Evolutionary conservation across 2,888 invertebrate genomes (phyloP), one percentile per base, ranked within the genome.

Genomic region (Drosophila borealis): DNA sequence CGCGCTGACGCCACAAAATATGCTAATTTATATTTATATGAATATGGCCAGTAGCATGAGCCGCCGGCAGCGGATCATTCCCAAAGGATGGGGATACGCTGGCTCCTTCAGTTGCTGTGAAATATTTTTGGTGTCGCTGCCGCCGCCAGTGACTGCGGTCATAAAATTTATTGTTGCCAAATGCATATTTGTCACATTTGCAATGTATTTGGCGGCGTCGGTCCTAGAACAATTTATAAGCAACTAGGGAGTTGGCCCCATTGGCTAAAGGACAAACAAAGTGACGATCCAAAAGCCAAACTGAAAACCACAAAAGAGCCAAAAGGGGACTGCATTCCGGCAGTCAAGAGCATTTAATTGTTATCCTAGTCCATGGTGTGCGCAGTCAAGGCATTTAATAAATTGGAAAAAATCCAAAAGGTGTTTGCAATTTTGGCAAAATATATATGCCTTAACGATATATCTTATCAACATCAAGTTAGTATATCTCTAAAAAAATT

Each of bases 1-100:
- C 88, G 46, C 67, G 62, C 68, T 77, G 89, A 79, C 86, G 89
- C 87, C 86, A 74, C 86, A 88, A 87, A 88, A 89, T 89, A 86
- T 86, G 89, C 86, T 86, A 88, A 86, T 86, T 86, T 86, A 86
- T 88, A 85, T 85, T 83, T 88, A 88, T 86, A 86, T 86, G 86
- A 75, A 88, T 85, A 75, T 78, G 70, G 80, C 66, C 57, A 73
- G 68, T 70, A 44, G 50, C 29, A 34, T 44, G 42, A 29, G 36
- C 36, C 19, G 48, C 62, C 48, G 42, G 17, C 53, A 49, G 53
- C 49, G 57, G 49, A 64, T 73, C 48, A 59, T 60, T 67, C 62
- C 74, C 69, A 46, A 41, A 17, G 67, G 67, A 37, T 3, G 8
- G 33, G 21, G 3, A 1, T 13, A 19, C 25, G 45, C 6, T 33